These are phyloP conservation scores for Lithosia quadra DNA, from an alignment of 2,888 invertebrate species.

Conservation along the genomic window DNA sequence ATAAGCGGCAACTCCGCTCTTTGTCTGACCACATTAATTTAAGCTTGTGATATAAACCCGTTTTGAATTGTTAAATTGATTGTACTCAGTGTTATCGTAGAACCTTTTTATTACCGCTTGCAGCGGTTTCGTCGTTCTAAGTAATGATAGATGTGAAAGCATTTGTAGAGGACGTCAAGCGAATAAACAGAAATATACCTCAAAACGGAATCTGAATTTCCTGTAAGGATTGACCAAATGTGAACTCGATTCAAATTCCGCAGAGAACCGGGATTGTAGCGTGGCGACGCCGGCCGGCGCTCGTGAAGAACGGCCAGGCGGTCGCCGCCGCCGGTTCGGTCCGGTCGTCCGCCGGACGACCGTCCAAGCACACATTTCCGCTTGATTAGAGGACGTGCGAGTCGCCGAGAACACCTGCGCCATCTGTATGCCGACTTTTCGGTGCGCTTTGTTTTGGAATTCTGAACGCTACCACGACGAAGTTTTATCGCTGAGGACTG, in stretches of 20 bases:
- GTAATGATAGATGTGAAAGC: constrained; percentile 43
- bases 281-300: constrained; percentile 35
- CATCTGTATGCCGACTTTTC: constrained; percentile 75
- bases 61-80: constrained; percentile 76
- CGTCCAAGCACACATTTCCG: constrained; percentile 81
- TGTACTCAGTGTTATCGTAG: constrained; percentile 69
- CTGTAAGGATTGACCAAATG: constrained; percentile 64
- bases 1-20: constrained; percentile 73
- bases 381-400: constrained; percentile 82
- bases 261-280: constrained; percentile 56
- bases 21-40: constrained; percentile 82
- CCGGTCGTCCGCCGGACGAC: constrained; percentile 63
- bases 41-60: constrained; percentile 72
- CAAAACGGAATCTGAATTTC: constrained; percentile 65
- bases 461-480: constrained; percentile 65
- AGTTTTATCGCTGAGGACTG: constrained; percentile 76
- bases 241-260: constrained; percentile 69
- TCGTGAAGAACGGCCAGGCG: constrained; percentile 38
- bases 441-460: constrained; percentile 78
- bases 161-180: constrained; percentile 53
- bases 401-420: constrained; percentile 78
- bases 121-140: constrained; percentile 26
- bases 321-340: constrained; percentile 43
- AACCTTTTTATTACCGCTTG: constrained; percentile 35
- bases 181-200: constrained; percentile 63